A percentile compares a stretch with the other conserved stretches of the same genome.
Evolutionary conservation across 2,888 invertebrate species (phyloP).

Genomic region (Villa cingulata): DNA sequence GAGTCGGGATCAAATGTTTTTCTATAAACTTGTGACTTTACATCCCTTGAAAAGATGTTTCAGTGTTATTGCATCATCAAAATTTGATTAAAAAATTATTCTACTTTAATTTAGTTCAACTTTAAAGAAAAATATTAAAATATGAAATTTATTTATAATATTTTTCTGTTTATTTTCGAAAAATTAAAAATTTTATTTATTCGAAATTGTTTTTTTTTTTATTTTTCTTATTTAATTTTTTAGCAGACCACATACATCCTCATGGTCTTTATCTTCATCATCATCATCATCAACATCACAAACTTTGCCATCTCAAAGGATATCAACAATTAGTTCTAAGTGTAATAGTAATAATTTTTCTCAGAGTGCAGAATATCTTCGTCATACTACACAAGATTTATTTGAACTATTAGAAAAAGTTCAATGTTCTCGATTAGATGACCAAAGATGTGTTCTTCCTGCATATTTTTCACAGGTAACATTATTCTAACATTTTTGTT

Average conservation of each 20-base stretch:
- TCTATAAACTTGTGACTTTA: too few relatives aligned
- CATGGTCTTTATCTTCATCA: background rate
- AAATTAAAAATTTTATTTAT: too few relatives aligned
- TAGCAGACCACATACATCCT: background rate
- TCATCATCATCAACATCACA: background rate
- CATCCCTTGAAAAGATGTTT: too few relatives aligned
- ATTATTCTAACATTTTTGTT: background rate
- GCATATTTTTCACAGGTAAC: conserved; percentile 70
- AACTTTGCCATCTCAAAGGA: background rate
- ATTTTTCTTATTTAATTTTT: background rate
- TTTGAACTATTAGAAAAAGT: conserved; percentile 82
- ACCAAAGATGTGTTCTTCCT: conserved; percentile 86
- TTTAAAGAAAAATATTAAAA: too few relatives aligned
- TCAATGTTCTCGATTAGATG: conserved; percentile 80
- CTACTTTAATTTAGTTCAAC: too few relatives aligned
- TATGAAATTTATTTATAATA: too few relatives aligned
- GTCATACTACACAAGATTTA: conserved; percentile 46
- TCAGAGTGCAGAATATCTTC: conserved; percentile 26
- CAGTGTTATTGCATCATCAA: too few relatives aligned
- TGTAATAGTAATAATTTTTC: background rate
- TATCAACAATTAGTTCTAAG: background rate
- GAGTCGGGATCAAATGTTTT: too few relatives aligned
- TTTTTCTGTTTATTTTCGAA: too few relatives aligned
- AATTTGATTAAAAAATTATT: too few relatives aligned
- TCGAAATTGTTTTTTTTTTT: background rate